Percentiles rank a stretch among this genome's conserved stretches.
phyloP scores from a whole-genome alignment of 2,797 vertebrate species.

The Acanthurus tractus region DNA sequence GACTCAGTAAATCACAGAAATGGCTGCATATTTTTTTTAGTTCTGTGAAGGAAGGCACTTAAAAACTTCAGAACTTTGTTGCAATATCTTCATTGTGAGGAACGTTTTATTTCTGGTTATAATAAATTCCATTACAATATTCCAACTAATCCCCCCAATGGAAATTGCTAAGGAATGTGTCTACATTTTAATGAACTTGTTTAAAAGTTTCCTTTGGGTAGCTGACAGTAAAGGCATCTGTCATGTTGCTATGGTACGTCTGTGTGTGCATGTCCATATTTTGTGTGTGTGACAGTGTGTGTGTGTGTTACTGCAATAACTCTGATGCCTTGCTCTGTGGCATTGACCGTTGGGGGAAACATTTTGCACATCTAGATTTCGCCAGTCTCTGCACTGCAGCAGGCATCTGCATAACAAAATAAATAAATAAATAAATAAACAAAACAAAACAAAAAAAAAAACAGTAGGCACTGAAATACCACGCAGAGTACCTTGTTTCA shows the following conservation, averaged over 20 bases:
- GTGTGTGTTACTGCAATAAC: not conserved
- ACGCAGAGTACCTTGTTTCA: constrained; percentile 28
- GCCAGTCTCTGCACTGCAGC: constrained; percentile 4
- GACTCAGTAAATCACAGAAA: constrained; percentile 78
- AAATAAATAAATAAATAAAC: not conserved
- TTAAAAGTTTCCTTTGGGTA: constrained; percentile 44
- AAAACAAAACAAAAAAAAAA: not conserved
- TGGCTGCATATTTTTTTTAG: constrained; percentile 66
- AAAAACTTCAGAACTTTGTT: constrained; percentile 60
- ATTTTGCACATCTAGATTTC: constrained; percentile 18
- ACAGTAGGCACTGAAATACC: constrained; percentile 16
- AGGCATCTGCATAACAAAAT: constrained; percentile 17
- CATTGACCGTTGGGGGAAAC: not conserved
- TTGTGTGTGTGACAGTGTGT: not conserved
- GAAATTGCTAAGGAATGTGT: constrained; percentile 53
- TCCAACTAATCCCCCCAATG: constrained; percentile 47
- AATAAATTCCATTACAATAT: constrained; percentile 66
- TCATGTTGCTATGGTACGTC: constrained; percentile 6
- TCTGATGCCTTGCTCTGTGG: not conserved
- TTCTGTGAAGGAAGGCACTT: constrained; percentile 48
- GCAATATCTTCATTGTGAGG: constrained; percentile 40
- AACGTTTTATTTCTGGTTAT: constrained; percentile 60
- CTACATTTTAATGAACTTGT: constrained; percentile 56
- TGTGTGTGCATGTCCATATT: too few species aligned
- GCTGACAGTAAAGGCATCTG: constrained; percentile 25